Evolutionary conservation across 2,888 invertebrate genomes (phyloP), one percentile per base, ranked within the genome.

Genomic region (Hypselothyrea guttata): DNA sequence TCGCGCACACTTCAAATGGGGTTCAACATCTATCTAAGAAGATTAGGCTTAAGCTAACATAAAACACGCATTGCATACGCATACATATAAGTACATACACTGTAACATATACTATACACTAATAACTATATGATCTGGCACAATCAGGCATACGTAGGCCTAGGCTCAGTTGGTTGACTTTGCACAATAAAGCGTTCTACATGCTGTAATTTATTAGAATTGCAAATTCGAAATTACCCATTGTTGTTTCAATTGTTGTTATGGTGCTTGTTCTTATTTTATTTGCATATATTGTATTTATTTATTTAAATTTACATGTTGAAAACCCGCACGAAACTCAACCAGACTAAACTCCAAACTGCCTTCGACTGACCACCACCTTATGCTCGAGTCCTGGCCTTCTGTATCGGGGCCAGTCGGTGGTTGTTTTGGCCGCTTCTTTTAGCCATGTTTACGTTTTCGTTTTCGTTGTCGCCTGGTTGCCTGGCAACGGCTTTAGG

Each of bases 11-110:
- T 52, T 61, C 62, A 59, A 63, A 66, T 56, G 75, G 83, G 79
- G 79, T 78, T 85, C 85, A 85, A 83, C 84, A 78, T 85, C 78
- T 76, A 79, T 71, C 61, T 77, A 74, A 51, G 58, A 51, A 84
- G 85, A 84, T 77, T 84, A 77, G 83, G 64, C 61, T 41, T 4
- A 4, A 51, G 46, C 51, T 52, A 64, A 56, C 61, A 75, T 47
- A 65, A 52, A 51, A 45, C 56, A 63, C 58, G 58, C 49, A 35
- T 11, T 47, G 33, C 15, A 35, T 34, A 54, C 41, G 41, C 1
- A 27, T 30, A 30, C 3, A 7, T 30, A 52, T 37, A 38, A 5
- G 16, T 63, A 54, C 16, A 44, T 35, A 35, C 7, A n/a, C 12
- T 9, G 2, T 34, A 7, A 3, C n/a, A 34, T 12, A 11, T 34